Conservation (phyloP, 2,888 invertebrate species). For the Drosophila infuscata region DNA sequence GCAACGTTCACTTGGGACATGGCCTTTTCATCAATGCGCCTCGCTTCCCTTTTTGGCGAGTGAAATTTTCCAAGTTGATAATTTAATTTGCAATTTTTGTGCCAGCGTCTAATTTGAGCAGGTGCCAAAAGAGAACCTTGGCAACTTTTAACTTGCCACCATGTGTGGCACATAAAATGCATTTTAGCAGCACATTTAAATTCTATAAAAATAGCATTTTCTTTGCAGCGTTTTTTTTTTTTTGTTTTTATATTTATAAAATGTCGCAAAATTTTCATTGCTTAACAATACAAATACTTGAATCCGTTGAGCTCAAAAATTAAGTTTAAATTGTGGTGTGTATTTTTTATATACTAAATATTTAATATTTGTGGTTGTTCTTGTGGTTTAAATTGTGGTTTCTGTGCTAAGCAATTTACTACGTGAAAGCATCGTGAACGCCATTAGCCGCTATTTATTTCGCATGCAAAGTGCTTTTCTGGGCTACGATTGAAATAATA, state of each 20-base stretch:
- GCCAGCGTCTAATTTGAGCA: slow-evolving; percentile 69
- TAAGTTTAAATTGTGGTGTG: slow-evolving; percentile 44
- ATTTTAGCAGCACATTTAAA: slow-evolving; percentile 49
- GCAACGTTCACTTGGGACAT: slow-evolving; percentile 29
- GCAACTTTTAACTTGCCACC: slow-evolving; percentile 32
- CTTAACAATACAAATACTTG: slow-evolving; percentile 2
- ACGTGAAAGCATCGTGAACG: slow-evolving; percentile 69
- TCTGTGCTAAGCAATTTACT: slow-evolving; percentile 50
- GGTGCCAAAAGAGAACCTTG: slow-evolving; percentile 64
- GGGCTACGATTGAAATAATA: slow-evolving; percentile 32
- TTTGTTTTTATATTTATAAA: background rate
- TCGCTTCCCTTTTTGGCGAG: slow-evolving; percentile 34
- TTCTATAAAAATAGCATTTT: slow-evolving; percentile 20
- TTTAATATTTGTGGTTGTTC: slow-evolving; percentile 6
- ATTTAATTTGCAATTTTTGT: slow-evolving; percentile 74
- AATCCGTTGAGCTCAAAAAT: slow-evolving; percentile 34
- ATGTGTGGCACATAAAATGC: slow-evolving; percentile 33
- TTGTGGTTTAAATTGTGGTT: slow-evolving; percentile 42
- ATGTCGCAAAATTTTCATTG: slow-evolving; percentile 12
- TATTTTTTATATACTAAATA: slow-evolving; percentile 19
- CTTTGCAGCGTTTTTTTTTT: background rate
- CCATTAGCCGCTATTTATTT: slow-evolving; percentile 57
- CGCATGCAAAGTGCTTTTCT: slow-evolving; percentile 70
- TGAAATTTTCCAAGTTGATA: slow-evolving; percentile 72
- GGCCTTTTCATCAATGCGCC: slow-evolving; percentile 58